Conservation (phyloP, 2,888 invertebrate genomes). For the Dinocampus coccinellae region DNA sequence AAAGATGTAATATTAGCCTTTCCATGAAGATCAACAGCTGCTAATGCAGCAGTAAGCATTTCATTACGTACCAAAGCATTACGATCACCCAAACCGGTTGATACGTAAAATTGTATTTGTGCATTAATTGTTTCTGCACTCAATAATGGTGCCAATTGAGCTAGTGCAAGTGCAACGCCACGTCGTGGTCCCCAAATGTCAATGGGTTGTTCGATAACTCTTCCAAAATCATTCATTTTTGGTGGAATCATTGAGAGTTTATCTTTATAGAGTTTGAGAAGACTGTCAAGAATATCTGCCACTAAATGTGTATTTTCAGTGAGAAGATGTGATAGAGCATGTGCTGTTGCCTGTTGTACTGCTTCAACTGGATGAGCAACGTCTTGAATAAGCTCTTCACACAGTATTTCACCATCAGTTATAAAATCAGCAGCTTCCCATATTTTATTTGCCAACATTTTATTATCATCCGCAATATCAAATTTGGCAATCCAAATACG, state of each 20-base stretch:
- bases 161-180: conserved; percentile 88
- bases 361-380: conserved; percentile 85
- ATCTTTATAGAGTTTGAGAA: conserved; percentile 82
- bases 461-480: conserved; percentile 83
- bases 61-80: conserved; percentile 84
- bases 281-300: conserved; percentile 73
- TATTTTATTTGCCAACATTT: conserved; percentile 75
- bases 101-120: conserved; percentile 87
- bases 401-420: conserved; percentile 71
- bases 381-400: conserved; percentile 76
- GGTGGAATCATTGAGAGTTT: conserved; percentile 86
- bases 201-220: conserved; percentile 85
- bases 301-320: conserved; percentile 72
- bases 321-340: conserved; percentile 81
- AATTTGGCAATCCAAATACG: conserved; percentile 87
- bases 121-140: conserved; percentile 77
- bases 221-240: conserved; percentile 90
- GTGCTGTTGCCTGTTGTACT: conserved; percentile 86
- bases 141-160: conserved; percentile 82
- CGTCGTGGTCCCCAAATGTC: conserved; percentile 93
- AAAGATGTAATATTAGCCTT: conserved; percentile 79
- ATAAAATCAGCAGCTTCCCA: conserved; percentile 74
- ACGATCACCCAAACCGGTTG: conserved; percentile 88
- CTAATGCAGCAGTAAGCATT: conserved; percentile 95
- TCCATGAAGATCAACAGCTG: conserved; percentile 92